Base-by-base conservation (phyloP, 2,888 invertebrate species). In the Fabriciana adippe region DNA sequence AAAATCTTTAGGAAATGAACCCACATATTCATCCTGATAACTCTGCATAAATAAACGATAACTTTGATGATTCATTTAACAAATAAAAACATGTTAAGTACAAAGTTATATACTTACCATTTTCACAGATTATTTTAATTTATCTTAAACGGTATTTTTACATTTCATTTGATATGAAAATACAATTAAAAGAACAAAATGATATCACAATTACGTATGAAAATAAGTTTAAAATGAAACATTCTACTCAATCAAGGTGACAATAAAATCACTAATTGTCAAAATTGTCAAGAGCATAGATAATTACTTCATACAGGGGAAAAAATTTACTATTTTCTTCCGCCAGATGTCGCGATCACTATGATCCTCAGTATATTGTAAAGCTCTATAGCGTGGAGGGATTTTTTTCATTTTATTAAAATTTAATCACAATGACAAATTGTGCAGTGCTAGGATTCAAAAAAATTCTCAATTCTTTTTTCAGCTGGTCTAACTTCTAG, bases 1-100 rank as follows among this genome's bases (percentile, higher is more conserved):
- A 90, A 97, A 98, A 83, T 97, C 97, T 86, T 98, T 98, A 11
- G 98, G 97, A 86, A 98, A 98, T 35, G 94, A 93, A 48, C 94
- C 94, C 74, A 93, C 94, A 78, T 89, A 94, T 79, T 93, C 94
- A 78, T 94, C 94, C 81, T 91, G 93, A 85, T 93, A 93, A 85
- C 93, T 93, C 93, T 93, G 72, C 50, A 55, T 50, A 21, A 62
- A 70, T 41, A 67, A 63, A 45, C n/a, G 61, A 68, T 72, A 66
- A 66, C 54, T 66, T 66, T 48, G 35, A 41, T 55, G 55, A 63
- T 64, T 71, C 63, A 64, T 51, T 57, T 53, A 50, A 60, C 21
- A 61, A 64, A 61, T 35, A 16, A 51, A 57, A 48, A 53, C 16
- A 35, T 41, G 41, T 11, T 55, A 31, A 18, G n/a, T 21, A 35